Conservation (phyloP, 2,113 vertebrate genomes). For the Ibidorhyncha struthersii region DNA sequence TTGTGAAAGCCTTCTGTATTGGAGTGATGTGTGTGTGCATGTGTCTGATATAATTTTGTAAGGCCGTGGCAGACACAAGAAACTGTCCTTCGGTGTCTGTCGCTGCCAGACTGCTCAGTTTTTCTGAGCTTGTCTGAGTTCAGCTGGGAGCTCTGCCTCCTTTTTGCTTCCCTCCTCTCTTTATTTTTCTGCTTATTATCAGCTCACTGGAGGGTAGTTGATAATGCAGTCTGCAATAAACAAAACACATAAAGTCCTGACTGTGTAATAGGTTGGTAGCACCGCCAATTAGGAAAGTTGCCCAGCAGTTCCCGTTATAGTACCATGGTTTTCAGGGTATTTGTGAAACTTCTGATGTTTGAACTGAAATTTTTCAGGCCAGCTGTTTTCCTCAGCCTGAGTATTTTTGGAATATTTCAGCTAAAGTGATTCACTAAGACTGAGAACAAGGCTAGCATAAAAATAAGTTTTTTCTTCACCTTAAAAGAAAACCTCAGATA, state of each 20-base stretch:
- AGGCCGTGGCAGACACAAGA: background rate
- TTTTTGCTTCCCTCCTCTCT: background rate
- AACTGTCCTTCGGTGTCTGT: background rate
- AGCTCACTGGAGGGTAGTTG: background rate
- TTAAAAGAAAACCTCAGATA: background rate
- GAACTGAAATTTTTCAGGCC: background rate
- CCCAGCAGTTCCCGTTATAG: background rate
- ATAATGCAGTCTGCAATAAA: background rate
- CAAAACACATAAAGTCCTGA: background rate
- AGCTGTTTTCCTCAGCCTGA: background rate
- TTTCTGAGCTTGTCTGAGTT: background rate
- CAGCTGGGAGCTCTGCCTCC: background rate
- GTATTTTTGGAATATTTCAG: background rate
- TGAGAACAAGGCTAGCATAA: background rate
- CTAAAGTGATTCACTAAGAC: background rate
- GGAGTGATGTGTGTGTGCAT: rapidly evolving
- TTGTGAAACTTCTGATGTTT: background rate
- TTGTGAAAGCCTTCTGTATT: background rate
- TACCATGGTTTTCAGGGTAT: background rate
- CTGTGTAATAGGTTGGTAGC: background rate
- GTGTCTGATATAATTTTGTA: background rate
- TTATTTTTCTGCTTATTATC: background rate
- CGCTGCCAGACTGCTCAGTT: background rate
- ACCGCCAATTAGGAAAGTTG: background rate
- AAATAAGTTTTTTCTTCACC: background rate